Base-by-base conservation (phyloP, 2,113 vertebrate species). In the Hypocryptadius cinnamomeus region DNA sequence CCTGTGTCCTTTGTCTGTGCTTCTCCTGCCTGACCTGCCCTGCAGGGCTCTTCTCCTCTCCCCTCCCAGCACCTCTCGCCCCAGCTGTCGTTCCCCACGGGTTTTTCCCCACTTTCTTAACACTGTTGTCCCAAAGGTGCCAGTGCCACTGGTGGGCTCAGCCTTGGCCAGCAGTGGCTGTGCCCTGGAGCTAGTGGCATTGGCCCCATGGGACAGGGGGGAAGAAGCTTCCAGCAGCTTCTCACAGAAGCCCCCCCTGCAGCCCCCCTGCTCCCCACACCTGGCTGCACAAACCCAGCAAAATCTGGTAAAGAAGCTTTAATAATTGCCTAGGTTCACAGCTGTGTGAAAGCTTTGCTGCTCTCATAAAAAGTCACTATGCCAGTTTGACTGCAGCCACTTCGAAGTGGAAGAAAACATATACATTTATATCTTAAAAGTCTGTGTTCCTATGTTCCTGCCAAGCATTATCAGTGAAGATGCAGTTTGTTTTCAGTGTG, bases 131-230 rank as follows among this genome's bases (percentile, higher is more conserved):
- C n/a, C 40, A 16, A 7, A 47, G 47, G 19, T 53, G 47, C 21
- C 5, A 1, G 7, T 16, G 47, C 21, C 56, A 22, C 37, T 11
- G 18, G 9, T 5, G 39, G 27, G 8, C n/a, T 20, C 28, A 39
- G 64, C 47, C 33, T 6, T 45, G 39, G 22, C 63, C 83, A 60
- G 45, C 20, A 8, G 63, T 15, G 4, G 15, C 33, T 37, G 15
- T 19, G 13, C 10, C 30, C 42, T 45, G 15, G 28, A 24, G n/a
- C 39, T 1, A 0, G 10, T 30, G 51, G 8, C 25, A 13, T 8
- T 31, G 51, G 50, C 51, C 40, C 24, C 12, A 6, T 0, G 0
- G 31, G 15, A 27, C 33, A 7, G 1, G 0, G 22, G 39, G 18
- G 23, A 15, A 39, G 28, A 15, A 45, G n/a, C 19, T 78, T 45